A percentile compares a stretch with the other conserved stretches of the same genome.
Evolutionary conservation across 2,113 vertebrate species (phyloP).

Genomic region (Sclerurus mexicanus): DNA sequence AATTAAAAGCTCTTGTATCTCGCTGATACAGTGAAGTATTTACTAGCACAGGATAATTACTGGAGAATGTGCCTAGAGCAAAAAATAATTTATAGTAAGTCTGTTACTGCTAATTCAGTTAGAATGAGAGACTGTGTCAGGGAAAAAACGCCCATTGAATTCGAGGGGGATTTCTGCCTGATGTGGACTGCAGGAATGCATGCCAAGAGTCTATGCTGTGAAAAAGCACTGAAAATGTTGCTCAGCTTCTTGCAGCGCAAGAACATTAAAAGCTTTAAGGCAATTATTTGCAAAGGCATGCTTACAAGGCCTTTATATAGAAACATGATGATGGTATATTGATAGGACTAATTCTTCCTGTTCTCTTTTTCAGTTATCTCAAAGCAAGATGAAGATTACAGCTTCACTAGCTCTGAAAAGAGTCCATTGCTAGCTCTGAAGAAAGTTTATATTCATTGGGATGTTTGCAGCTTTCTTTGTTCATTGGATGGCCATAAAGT

Average conservation of each 20-base stretch:
- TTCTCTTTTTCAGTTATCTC: background rate
- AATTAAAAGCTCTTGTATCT: background rate
- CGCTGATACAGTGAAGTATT: background rate
- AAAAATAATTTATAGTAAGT: conserved; percentile 3
- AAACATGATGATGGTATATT: background rate
- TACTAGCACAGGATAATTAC: background rate
- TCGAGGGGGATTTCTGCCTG: background rate
- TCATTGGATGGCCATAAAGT: background rate
- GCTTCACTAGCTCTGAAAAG: background rate
- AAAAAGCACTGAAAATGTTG: background rate
- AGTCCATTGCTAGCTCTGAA: background rate
- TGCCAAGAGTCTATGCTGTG: background rate
- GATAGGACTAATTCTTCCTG: background rate
- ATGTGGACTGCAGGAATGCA: background rate
- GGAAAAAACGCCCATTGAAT: conserved; percentile 9
- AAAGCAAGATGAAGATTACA: background rate
- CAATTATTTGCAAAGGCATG: background rate
- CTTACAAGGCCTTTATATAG: background rate
- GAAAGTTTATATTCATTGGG: background rate
- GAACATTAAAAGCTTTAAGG: background rate
- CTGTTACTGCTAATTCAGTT: background rate
- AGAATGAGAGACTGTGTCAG: background rate
- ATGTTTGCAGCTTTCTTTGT: background rate
- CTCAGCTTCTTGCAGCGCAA: background rate
- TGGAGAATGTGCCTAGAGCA: background rate